Base-by-base conservation (phyloP, 2,888 invertebrate species). In the Stramonita haemastoma region DNA sequence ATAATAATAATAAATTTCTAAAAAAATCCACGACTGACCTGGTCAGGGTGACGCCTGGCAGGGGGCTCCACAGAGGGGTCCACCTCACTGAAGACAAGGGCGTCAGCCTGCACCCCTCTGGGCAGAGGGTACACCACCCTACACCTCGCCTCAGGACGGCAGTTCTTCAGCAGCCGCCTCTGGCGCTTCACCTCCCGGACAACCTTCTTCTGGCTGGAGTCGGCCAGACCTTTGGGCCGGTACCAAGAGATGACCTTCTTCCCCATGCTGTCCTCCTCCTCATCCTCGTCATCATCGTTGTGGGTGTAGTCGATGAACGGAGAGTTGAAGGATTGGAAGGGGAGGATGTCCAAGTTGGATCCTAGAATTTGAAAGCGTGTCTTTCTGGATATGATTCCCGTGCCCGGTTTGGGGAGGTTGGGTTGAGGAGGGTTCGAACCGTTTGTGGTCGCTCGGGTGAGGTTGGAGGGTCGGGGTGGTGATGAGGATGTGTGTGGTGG, bases 201-300 rank as follows among this genome's bases (percentile, higher is more conserved):
- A 22, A 17, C 60, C n/a, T 60, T 57, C 36, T 34, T 87, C 32
- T 8, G 26, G 36, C 17, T 22, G 26, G 32, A 26, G n/a, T 73
- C n/a, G 0, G 17, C 26, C 19, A 26, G 66, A 5, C 19, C 17
- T 11, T 32, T 22, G 19, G 87, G 81, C 6, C 34, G n/a, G 36
- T 88, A 66, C 88, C 88, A 88, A 1, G 83, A 83, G 83, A 88
- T 66, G 36, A 83, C 32, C 66, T 88, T 88, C 46, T 70, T 57
- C 0, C 0, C n/a, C 22, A 19, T 34, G 1, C 22, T 26, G 5
- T 17, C 32, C 8, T 19, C 56, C 2, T 13, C 15, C 29, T 79
- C 32, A 8, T 46, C 46, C 46, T 46, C 46, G 46, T 46, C 46
- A 46, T 46, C 46, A 2, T 46, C 46, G 46, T 46, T 8, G n/a